Evolutionary conservation across 2,797 vertebrate genomes (phyloP).

Genomic region (Sternotherus odoratus): DNA sequence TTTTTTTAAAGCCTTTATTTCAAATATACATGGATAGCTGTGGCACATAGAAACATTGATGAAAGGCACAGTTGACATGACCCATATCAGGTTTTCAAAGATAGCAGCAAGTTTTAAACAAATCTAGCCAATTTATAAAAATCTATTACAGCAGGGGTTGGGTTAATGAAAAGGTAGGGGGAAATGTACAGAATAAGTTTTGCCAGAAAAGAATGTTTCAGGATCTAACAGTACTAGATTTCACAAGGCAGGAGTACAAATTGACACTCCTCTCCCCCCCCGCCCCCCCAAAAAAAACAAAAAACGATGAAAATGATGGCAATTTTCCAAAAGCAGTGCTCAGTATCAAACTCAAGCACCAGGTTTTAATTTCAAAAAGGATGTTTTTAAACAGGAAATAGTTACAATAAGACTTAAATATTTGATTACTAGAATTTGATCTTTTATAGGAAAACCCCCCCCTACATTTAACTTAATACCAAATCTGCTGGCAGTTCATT

Average conservation of each 20-base stretch:
- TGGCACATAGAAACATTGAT: constrained; percentile 85
- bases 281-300: no score
- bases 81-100: constrained; percentile 73
- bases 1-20: constrained; percentile 83
- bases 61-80: constrained; percentile 90
- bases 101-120: constrained; percentile 80
- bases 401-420: constrained; percentile 52
- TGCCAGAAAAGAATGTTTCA: not conserved
- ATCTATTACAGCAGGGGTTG: constrained; percentile 55
- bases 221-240: constrained; percentile 11
- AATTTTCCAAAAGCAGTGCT: constrained; percentile 1
- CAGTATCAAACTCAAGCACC: constrained; percentile 6
- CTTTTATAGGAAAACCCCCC: constrained; percentile 65
- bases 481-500: constrained; percentile 75
- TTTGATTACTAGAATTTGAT: constrained; percentile 46
- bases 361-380: constrained; percentile 39
- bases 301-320: not conserved
- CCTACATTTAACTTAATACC: constrained; percentile 50
- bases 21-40: constrained; percentile 83
- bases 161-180: constrained; percentile 13
- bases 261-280: not conserved
- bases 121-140: constrained; percentile 60
- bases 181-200: constrained; percentile 42
- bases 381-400: constrained; percentile 2
- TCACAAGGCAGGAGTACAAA: constrained; percentile 42